These are phyloP conservation scores for Lepidochitona cinerea DNA, from an alignment of 2,888 invertebrate genomes.

Conservation along the genomic window DNA sequence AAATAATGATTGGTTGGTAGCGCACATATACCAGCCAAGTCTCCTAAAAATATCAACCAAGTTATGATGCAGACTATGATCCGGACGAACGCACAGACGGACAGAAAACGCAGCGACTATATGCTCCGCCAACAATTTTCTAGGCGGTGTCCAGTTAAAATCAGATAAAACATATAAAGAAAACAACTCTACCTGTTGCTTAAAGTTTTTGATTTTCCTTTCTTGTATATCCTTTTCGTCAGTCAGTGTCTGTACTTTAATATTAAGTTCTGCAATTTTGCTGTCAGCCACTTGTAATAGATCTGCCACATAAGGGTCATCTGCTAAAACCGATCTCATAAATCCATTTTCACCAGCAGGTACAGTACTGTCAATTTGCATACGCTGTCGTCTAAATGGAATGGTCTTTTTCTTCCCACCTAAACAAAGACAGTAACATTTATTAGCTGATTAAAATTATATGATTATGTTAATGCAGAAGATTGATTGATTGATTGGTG, in stretches of 20 bases:
- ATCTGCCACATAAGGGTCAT: conserved; percentile 69
- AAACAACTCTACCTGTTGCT: conserved; percentile 62
- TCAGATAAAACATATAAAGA: too few species aligned
- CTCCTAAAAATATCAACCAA: too few species aligned
- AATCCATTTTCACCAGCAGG: conserved; percentile 44
- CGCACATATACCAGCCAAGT: too few species aligned
- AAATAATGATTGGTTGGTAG: too few species aligned
- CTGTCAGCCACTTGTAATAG: conserved; percentile 67
- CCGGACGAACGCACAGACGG: too few species aligned
- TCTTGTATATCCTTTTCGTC: conserved; percentile 62
- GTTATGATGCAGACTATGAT: too few species aligned
- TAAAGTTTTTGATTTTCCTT: conserved; percentile 62
- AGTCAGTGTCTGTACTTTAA: conserved; percentile 42
- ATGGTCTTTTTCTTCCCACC: conserved; percentile 70
- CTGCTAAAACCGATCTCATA: conserved; percentile 33
- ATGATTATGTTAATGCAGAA: too few species aligned
- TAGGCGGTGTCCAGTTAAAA: too few species aligned
- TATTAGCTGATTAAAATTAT: too few species aligned
- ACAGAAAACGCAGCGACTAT: too few species aligned
- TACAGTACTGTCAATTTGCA: conserved; percentile 68
- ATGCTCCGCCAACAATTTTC: too few species aligned
- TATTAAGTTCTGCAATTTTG: conserved; percentile 62
- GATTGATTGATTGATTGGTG: too few species aligned
- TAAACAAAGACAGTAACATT: conserved; percentile 23
- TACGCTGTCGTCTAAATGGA: conserved; percentile 70